phyloP scores from a whole-genome alignment of 1,140 invertebrate genomes.

The Globodera ellingtonae region DNA sequence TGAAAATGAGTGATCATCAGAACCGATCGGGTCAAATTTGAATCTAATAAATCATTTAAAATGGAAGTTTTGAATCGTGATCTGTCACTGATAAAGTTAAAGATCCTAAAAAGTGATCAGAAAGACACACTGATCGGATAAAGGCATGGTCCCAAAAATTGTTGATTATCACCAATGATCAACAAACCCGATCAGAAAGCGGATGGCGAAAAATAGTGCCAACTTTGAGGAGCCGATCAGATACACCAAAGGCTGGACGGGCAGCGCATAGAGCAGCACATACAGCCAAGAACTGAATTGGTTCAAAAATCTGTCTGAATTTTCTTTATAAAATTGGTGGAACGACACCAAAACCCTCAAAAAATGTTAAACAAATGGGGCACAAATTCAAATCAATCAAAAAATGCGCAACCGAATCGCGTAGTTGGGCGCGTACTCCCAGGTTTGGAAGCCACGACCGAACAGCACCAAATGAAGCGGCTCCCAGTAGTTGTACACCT shows the following conservation, averaged over 20 bases:
- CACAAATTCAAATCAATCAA: neutral
- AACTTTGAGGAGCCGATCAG: slow-evolving; percentile 70
- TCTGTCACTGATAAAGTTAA: too few relatives aligned
- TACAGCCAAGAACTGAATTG: slow-evolving; percentile 64
- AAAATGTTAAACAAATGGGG: neutral
- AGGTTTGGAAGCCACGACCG: slow-evolving; percentile 88
- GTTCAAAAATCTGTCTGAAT: slow-evolving; percentile 8
- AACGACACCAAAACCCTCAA: too few relatives aligned
- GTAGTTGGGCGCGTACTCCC: slow-evolving; percentile 96
- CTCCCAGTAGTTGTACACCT: slow-evolving; percentile 99
- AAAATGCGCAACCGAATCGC: slow-evolving; percentile 82
- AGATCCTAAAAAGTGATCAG: too few relatives aligned
- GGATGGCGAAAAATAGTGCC: slow-evolving; percentile 84
- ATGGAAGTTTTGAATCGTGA: too few relatives aligned
- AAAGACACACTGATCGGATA: too few relatives aligned
- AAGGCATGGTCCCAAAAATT: neutral
- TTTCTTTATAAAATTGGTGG: neutral
- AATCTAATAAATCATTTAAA: neutral
- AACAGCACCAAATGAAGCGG: slow-evolving; percentile 84
- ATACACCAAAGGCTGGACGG: slow-evolving; percentile 70
- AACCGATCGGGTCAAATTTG: slow-evolving; percentile 7
- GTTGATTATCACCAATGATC: neutral
- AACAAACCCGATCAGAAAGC: slow-evolving; percentile 79
- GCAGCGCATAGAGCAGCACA: slow-evolving; percentile 77
- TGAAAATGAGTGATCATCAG: slow-evolving; percentile 64